These are phyloP conservation scores for Leguminivora glycinivorella DNA, from an alignment of 1,140 invertebrate genomes.

Conservation along the genomic window DNA sequence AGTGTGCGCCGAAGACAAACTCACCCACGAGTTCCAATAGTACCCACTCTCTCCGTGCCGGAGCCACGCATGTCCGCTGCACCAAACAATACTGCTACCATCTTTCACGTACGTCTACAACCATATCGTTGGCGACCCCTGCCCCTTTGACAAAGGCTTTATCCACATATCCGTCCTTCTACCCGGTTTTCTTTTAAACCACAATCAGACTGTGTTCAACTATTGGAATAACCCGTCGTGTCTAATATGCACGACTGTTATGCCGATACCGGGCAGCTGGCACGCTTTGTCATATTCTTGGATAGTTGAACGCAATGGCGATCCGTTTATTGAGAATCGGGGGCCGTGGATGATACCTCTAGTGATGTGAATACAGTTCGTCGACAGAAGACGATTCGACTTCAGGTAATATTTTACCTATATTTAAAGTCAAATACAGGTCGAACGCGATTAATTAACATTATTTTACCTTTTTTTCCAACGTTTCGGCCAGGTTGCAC, in stretches of 20 bases:
- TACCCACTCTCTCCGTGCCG: not conserved
- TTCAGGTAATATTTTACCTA: too few relatives aligned
- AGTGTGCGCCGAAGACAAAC: conserved; percentile 39
- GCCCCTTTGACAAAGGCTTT: not conserved
- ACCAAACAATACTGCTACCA: not conserved
- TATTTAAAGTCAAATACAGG: too few relatives aligned
- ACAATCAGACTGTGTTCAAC: not conserved
- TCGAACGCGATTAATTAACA: too few relatives aligned
- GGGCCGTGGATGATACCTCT: not conserved
- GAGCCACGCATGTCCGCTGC: not conserved
- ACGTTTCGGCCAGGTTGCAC: too few relatives aligned
- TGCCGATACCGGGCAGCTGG: not conserved
- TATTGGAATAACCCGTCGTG: not conserved
- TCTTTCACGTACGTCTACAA: not conserved
- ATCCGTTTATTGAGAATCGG: not conserved
- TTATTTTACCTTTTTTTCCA: too few relatives aligned
- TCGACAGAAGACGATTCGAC: not conserved
- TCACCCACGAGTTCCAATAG: conserved; percentile 47
- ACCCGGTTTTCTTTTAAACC: not conserved
- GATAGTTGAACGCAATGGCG: not conserved
- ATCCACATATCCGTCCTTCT: not conserved
- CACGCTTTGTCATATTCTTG: not conserved
- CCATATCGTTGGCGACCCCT: not conserved
- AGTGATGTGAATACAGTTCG: not conserved
- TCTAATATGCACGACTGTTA: not conserved